phyloP scores from a whole-genome alignment of 1,140 invertebrate genomes.

The Brachionus rubens region DNA sequence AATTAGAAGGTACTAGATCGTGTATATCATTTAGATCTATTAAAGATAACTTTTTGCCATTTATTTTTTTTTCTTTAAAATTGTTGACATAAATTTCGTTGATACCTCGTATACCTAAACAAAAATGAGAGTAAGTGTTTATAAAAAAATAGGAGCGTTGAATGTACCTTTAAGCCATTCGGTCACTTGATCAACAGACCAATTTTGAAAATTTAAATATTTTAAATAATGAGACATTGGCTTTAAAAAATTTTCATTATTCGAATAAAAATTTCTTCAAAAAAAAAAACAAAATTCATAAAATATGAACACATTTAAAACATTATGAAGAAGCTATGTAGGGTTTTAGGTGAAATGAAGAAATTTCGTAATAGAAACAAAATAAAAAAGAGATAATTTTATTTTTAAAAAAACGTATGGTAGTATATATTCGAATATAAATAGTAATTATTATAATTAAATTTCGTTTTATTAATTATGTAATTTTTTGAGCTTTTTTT shows the following conservation, averaged over 20 bases:
- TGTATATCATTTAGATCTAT: neutral
- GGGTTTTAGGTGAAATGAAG: too few species aligned
- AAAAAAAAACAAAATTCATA: conserved; percentile 3
- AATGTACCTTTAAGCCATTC: conserved; percentile 3
- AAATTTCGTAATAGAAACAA: too few species aligned
- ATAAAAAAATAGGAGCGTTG: neutral
- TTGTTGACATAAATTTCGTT: neutral
- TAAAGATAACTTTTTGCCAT: conserved; percentile 9
- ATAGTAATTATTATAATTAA: too few species aligned
- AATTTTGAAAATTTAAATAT: conserved; percentile 5
- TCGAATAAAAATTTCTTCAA: neutral
- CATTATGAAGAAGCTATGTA: too few species aligned
- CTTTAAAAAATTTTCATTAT: neutral
- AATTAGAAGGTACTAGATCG: neutral
- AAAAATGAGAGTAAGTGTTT: neutral
- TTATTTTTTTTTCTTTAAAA: neutral
- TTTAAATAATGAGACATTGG: neutral
- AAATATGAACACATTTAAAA: conserved; percentile 26
- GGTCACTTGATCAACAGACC: conserved; percentile 6
- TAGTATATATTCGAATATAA: too few species aligned
- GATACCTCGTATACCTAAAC: neutral
- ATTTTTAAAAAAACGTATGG: too few species aligned
- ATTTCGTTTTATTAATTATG: too few species aligned
- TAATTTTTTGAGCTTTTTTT: too few species aligned
- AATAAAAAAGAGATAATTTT: too few species aligned